Conservation (phyloP, 2,113 vertebrate species). For the Amazona vittata region DNA sequence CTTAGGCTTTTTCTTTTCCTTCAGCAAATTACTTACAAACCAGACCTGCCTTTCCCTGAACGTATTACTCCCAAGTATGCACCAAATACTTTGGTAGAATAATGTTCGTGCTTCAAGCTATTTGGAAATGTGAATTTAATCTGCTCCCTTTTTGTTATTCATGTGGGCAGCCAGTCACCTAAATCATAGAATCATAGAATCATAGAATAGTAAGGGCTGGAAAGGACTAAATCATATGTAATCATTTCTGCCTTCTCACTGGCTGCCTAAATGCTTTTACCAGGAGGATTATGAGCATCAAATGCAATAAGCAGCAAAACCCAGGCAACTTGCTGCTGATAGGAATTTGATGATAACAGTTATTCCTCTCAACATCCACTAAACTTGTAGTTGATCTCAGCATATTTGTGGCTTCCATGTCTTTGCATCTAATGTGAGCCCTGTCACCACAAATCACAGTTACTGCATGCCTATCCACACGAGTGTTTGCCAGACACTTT, state of each 20-base stretch:
- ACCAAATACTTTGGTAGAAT: slow-evolving; percentile 7
- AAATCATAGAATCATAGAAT: background rate
- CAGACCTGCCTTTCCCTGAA: background rate
- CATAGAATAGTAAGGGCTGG: no score
- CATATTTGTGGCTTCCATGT: background rate
- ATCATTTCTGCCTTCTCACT: background rate
- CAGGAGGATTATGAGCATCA: background rate
- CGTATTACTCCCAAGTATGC: background rate
- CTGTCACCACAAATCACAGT: background rate
- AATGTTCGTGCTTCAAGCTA: slow-evolving; percentile 28
- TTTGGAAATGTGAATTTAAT: slow-evolving; percentile 45
- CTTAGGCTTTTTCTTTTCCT: background rate
- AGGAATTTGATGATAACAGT: background rate
- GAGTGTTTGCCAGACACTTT: background rate
- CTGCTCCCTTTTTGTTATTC: background rate
- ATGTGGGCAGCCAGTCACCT: background rate
- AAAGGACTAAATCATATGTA: background rate
- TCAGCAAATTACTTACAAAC: slow-evolving; percentile 14
- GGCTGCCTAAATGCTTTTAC: background rate
- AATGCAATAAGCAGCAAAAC: background rate
- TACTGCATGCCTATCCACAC: background rate
- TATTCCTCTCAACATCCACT: slow-evolving; percentile 4
- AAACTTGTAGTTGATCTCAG: background rate
- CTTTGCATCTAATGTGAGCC: background rate
- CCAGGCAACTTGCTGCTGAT: background rate